phyloP scores from a whole-genome alignment of 2,797 vertebrate genomes.

The Apogon talboti region DNA sequence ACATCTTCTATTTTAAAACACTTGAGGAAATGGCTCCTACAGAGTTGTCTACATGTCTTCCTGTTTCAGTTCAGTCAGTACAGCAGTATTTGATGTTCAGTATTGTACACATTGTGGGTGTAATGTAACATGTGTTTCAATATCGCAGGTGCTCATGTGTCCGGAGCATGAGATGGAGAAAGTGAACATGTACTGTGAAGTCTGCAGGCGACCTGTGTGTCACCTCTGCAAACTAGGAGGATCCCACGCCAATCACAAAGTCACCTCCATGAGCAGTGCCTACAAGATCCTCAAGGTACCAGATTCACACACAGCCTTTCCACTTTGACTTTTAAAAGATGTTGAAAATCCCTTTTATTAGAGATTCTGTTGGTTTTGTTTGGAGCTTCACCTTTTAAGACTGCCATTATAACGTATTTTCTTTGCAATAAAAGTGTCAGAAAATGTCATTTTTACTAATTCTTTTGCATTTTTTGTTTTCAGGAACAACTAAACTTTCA shows the following conservation, averaged over 20 bases:
- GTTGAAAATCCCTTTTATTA: too few relatives aligned
- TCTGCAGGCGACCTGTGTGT: constrained; percentile 94
- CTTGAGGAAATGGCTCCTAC: constrained; percentile 40
- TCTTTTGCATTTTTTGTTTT: too few relatives aligned
- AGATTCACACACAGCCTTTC: not conserved
- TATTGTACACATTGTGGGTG: not conserved
- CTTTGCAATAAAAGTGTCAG: too few relatives aligned
- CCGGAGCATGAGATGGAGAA: constrained; percentile 98
- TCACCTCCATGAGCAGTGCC: constrained; percentile 95
- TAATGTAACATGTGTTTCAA: constrained; percentile 5
- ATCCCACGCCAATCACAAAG: constrained; percentile 93
- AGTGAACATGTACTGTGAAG: constrained; percentile 99
- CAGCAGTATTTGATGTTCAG: not conserved
- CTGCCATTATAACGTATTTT: too few relatives aligned
- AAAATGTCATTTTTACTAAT: too few relatives aligned
- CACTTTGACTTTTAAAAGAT: not conserved
- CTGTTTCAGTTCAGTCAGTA: constrained; percentile 48
- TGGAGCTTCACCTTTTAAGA: too few relatives aligned
- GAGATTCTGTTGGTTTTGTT: too few relatives aligned
- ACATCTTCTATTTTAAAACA: constrained; percentile 41
- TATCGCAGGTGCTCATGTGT: constrained; percentile 93
- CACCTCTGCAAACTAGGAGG: constrained; percentile 97
- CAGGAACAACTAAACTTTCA: too few relatives aligned
- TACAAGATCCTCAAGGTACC: constrained; percentile 98
- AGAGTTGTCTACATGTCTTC: constrained; percentile 63